phyloP scores from a whole-genome alignment of 1,140 invertebrate genomes.

The Zaprionus kolodkinae region DNA sequence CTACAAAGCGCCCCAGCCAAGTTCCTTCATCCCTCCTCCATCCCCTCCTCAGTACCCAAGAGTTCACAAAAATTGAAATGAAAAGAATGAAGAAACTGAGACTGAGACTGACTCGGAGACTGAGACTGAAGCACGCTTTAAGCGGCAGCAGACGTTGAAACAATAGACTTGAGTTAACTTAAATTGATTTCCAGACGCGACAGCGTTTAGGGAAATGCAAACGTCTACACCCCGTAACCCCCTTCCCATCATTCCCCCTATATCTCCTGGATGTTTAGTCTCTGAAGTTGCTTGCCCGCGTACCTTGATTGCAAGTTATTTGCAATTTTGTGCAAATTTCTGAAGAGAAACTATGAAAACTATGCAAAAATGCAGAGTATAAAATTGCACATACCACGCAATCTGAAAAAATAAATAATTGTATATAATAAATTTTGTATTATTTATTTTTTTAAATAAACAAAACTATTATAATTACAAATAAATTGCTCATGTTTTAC shows the following conservation, averaged over 20 bases:
- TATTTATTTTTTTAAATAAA: too few relatives aligned
- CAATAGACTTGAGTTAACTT: constrained; percentile 81
- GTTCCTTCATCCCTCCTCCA: too few relatives aligned
- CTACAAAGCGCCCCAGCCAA: constrained; percentile 19
- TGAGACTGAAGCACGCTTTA: constrained; percentile 42
- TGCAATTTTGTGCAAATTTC: constrained; percentile 79
- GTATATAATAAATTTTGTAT: too few relatives aligned
- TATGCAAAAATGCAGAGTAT: too few relatives aligned
- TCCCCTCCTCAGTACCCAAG: not conserved
- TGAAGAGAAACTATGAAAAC: constrained; percentile 31
- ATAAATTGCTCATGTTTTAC: too few relatives aligned
- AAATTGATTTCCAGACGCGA: constrained; percentile 78
- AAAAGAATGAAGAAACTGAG: constrained; percentile 9
- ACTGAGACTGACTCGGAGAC: not conserved
- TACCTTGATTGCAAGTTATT: constrained; percentile 81
- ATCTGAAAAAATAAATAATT: too few relatives aligned
- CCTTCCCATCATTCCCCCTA: too few relatives aligned
- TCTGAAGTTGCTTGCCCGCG: constrained; percentile 34
- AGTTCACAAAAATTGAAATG: not conserved
- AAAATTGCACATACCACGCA: not conserved
- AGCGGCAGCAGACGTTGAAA: constrained; percentile 65
- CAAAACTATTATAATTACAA: too few relatives aligned
- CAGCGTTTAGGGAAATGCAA: constrained; percentile 58
- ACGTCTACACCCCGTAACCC: constrained; percentile 14
- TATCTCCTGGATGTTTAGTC: constrained; percentile 2